These are phyloP conservation scores for Bursaphelenchus mucronatus DNA, from an alignment of 1,140 invertebrate species.

Conservation along the genomic window DNA sequence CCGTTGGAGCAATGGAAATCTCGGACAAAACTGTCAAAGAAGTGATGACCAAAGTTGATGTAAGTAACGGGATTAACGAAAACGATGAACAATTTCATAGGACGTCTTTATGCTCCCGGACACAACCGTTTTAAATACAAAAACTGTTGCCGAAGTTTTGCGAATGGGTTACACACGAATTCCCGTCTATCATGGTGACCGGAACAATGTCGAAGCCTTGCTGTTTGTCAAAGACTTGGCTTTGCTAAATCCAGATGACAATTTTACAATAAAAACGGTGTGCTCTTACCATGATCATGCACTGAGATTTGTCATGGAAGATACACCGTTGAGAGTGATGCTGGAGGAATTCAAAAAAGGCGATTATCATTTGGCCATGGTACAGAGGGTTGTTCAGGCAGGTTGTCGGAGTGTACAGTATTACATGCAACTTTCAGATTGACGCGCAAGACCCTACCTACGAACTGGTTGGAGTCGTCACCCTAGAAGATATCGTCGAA, in stretches of 20 bases:
- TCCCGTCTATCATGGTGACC: slow-evolving; percentile 72
- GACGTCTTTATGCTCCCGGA: slow-evolving; percentile 60
- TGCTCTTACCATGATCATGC: slow-evolving; percentile 92
- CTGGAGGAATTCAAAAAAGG: slow-evolving; percentile 82
- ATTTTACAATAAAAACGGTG: slow-evolving; percentile 64
- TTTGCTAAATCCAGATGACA: slow-evolving; percentile 78
- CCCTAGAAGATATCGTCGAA: slow-evolving; percentile 66
- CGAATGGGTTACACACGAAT: slow-evolving; percentile 85
- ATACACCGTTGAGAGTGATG: slow-evolving; percentile 84
- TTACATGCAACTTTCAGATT: slow-evolving; percentile 27
- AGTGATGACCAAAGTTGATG: slow-evolving; percentile 63
- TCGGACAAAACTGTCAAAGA: slow-evolving; percentile 62
- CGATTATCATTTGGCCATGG: slow-evolving; percentile 46
- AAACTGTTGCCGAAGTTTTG: slow-evolving; percentile 86
- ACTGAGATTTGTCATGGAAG: slow-evolving; percentile 89
- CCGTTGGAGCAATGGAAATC: slow-evolving; percentile 63
- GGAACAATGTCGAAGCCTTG: slow-evolving; percentile 81
- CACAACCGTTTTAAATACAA: slow-evolving; percentile 46
- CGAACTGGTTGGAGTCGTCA: slow-evolving; percentile 64
- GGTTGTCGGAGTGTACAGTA: not conserved
- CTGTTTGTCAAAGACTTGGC: slow-evolving; percentile 93
- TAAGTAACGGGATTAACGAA: slow-evolving; percentile 58
- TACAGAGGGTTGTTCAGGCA: slow-evolving; percentile 24
- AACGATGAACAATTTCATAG: slow-evolving; percentile 29
- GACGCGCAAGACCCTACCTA: slow-evolving; percentile 63